Conservation (phyloP, 1,140 invertebrate species). For the Drosophila erecta region DNA sequence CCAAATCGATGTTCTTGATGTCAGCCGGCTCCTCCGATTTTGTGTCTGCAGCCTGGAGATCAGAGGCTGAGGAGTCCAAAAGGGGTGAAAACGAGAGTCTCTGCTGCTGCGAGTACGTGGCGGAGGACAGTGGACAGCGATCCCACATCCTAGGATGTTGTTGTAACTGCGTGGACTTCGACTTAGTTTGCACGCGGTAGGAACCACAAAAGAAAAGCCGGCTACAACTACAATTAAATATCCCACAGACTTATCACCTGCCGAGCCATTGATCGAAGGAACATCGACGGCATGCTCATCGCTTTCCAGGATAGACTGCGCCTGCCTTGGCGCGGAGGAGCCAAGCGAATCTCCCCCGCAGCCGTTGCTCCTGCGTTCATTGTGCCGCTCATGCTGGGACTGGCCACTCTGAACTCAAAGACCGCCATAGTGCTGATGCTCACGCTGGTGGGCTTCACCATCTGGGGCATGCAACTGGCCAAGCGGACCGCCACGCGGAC, state of each 20-base stretch:
- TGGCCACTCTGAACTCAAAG: conserved; percentile 84
- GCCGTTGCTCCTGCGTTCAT: conserved; percentile 82
- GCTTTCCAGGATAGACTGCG: conserved; percentile 86
- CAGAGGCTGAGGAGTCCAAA: conserved; percentile 42
- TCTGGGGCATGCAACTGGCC: conserved; percentile 74
- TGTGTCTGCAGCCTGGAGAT: conserved; percentile 36
- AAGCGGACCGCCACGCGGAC: conserved; percentile 70
- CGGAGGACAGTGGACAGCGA: conserved; percentile 83
- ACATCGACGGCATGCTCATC: conserved; percentile 74
- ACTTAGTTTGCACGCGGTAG: conserved; percentile 81
- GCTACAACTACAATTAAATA: background rate
- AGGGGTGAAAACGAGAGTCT: conserved; percentile 48
- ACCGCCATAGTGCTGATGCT: conserved; percentile 83
- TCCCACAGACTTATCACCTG: conserved; percentile 62
- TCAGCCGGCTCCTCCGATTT: conserved; percentile 37
- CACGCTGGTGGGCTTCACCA: conserved; percentile 73
- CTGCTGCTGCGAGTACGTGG: conserved; percentile 87
- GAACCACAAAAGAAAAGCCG: background rate
- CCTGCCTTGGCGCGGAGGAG: conserved; percentile 86
- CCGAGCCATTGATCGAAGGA: conserved; percentile 54
- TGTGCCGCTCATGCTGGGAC: conserved; percentile 80
- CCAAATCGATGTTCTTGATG: conserved; percentile 44
- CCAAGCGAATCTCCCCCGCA: conserved; percentile 84
- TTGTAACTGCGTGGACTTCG: conserved; percentile 87
- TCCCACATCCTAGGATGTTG: conserved; percentile 87